Percentiles rank a stretch among this genome's conserved stretches.
phyloP scores from a whole-genome alignment of 2,113 vertebrate species.

The Rallus limicola region DNA sequence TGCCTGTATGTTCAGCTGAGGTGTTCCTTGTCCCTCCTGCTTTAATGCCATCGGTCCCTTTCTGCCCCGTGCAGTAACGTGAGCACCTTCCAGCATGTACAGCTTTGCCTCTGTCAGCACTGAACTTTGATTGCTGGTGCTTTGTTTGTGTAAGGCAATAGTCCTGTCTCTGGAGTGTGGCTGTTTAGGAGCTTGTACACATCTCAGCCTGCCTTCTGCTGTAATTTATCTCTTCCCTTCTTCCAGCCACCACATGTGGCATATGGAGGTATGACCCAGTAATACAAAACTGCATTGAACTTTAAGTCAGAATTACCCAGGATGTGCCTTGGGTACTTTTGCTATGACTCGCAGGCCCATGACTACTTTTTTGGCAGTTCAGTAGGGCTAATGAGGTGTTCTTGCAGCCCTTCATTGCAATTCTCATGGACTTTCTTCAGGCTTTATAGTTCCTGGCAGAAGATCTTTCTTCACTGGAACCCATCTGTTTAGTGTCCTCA shows the following conservation, averaged over 20 bases:
- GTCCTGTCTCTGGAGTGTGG: accelerated
- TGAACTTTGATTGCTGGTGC: background rate
- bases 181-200: background rate
- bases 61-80: accelerated
- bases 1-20: background rate
- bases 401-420: background rate
- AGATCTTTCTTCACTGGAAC: background rate
- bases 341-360: background rate
- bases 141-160: background rate
- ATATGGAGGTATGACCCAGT: background rate
- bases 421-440: background rate
- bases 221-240: background rate
- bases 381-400: background rate
- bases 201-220: background rate
- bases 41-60: background rate
- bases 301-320: background rate
- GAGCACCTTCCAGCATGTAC: background rate
- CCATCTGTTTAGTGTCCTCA: background rate
- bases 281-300: background rate
- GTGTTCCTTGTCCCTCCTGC: background rate
- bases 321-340: background rate
- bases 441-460: background rate
- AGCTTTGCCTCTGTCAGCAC: background rate
- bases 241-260: background rate
- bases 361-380: background rate